Base-by-base conservation (phyloP, 2,113 vertebrate species). In the Climacteris rufus region DNA sequence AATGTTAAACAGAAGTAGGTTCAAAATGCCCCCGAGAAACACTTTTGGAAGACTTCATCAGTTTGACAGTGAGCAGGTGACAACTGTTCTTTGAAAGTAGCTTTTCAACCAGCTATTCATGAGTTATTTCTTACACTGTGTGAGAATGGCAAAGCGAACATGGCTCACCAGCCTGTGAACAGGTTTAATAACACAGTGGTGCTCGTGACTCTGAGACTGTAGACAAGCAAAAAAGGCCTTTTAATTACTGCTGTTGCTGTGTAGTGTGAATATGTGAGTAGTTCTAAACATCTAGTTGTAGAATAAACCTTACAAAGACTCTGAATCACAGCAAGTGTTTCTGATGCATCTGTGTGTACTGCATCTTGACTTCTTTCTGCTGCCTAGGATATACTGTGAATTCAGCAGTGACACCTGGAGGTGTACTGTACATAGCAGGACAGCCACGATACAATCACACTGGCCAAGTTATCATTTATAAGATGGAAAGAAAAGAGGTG, bases 371-470 rank as follows among this genome's bases (percentile, higher is more conserved):
- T 95, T 70, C 75, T 81, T 85, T 75, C 40, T 60, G 49, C 74
- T 87, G 78, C 18, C 15, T 92, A 99, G 99, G 99, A 70, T 99
- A 99, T 52, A 98, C 98, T 28, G 99, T 99, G 13, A 98, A 98
- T 97, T 99, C 99, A 6, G 99, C 99, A 8, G 95, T 97, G 63
- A 97, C 98, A 14, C 92, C 96, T 37, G 96, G 97, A 33, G 98
- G 98, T 4, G 97, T 98, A 50, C 94, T 99, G 19, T 99, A 99
- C 95, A 98, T 99, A 90, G 97, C 99, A 22, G 99, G 99, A 18
- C 99, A 99, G 17, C 99, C 99, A 15, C 97, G 99, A 15, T 99
- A 99, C 96, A 99, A 99, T 97, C 99, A 99, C 86, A 99, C 98
- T 1, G 99, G 99, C 22, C 99, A 99, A 65, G 99, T 99, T 35